phyloP scores from a whole-genome alignment of 2,797 vertebrate species.

The Clamator glandarius region DNA sequence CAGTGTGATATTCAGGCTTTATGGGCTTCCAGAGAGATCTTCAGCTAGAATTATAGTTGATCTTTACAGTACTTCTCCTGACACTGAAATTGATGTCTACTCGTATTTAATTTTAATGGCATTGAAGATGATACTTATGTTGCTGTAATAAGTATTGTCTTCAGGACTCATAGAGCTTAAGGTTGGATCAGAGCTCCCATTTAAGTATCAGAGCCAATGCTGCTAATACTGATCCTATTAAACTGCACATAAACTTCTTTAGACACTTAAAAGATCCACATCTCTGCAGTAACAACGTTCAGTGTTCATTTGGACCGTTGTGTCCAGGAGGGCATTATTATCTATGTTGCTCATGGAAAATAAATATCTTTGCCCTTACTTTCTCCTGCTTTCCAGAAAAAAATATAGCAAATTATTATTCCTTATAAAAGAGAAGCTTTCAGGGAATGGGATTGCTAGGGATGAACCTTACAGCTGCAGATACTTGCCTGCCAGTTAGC shows the following conservation, averaged over 20 bases:
- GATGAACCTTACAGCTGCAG: not conserved
- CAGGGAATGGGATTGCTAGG: not conserved
- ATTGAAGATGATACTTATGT: not conserved
- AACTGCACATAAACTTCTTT: not conserved
- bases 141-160: slow-evolving; percentile 13
- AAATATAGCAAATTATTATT: not conserved
- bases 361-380: not conserved
- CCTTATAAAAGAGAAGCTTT: not conserved
- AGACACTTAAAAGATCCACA: not conserved
- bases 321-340: not conserved
- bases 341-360: not conserved
- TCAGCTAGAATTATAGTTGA: slow-evolving; percentile 54
- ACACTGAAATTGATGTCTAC: slow-evolving; percentile 23
- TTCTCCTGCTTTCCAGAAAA: not conserved
- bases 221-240: slow-evolving; percentile 32
- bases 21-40: slow-evolving; percentile 43
- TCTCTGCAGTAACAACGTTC: not conserved
- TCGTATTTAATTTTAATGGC: slow-evolving; percentile 57
- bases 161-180: slow-evolving; percentile 4
- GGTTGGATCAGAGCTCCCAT: not conserved
- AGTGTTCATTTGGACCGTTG: not conserved
- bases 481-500: not conserved
- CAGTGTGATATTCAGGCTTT: not conserved
- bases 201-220: not conserved
- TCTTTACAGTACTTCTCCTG: slow-evolving; percentile 20